Conservation (phyloP, 1,140 invertebrate genomes). For the Pseudachorutes palmiensis region DNA sequence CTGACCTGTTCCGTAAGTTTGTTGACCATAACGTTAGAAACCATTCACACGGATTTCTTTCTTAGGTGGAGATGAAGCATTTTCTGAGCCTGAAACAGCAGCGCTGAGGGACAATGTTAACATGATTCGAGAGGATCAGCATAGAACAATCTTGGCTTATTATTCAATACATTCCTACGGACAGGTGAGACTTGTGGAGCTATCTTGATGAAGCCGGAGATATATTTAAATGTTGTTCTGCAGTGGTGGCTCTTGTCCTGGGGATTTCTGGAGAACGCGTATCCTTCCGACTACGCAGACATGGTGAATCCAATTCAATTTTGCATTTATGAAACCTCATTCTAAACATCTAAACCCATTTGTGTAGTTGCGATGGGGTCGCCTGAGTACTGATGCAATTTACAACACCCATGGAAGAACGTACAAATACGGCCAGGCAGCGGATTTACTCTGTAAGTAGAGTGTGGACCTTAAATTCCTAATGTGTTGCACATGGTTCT, state of each 20-base stretch:
- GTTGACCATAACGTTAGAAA: background rate
- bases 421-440: conserved; percentile 13
- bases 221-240: background rate
- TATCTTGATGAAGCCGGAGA: background rate
- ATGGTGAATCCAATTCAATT: conserved; percentile 29
- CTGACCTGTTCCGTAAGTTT: background rate
- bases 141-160: background rate
- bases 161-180: background rate
- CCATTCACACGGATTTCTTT: background rate
- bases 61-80: background rate
- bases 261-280: conserved; percentile 36
- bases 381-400: background rate
- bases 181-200: background rate
- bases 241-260: conserved; percentile 38
- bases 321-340: background rate
- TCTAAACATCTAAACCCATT: background rate
- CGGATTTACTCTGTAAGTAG: conserved; percentile 17
- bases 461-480: no score
- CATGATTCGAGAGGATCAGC: background rate
- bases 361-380: background rate
- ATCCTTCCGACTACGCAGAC: conserved; percentile 39
- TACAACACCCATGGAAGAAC: background rate
- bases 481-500: no score
- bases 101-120: background rate
- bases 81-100: conserved; percentile 2